Evolutionary conservation across 2,113 vertebrate genomes (phyloP).

Genomic region (Grammomys dolichurus): DNA sequence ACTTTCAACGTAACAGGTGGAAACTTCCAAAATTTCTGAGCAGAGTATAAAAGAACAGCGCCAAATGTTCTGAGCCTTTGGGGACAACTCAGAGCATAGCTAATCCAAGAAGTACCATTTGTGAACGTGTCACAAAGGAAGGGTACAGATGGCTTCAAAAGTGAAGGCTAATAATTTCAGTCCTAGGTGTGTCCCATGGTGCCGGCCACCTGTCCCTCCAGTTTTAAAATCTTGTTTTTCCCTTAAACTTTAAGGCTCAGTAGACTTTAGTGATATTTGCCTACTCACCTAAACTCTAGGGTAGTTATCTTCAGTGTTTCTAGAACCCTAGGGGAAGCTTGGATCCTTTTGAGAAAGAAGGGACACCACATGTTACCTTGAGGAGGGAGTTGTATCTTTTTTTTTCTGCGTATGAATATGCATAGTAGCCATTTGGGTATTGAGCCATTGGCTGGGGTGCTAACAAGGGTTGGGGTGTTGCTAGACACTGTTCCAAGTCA

Average conservation of each 20-base stretch:
- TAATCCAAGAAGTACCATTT: constrained; percentile 48
- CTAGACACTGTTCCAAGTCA: background rate
- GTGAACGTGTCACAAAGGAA: background rate
- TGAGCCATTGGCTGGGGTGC: background rate
- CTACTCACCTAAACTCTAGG: background rate
- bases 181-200: background rate
- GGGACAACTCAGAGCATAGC: constrained; percentile 35
- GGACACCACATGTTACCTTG: background rate
- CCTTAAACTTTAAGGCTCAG: background rate
- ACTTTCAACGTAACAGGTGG: constrained; percentile 71
- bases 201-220: background rate
- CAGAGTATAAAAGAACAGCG: constrained; percentile 51
- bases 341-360: background rate
- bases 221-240: constrained; percentile 26
- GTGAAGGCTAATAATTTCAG: background rate
- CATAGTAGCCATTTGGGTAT: background rate
- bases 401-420: background rate
- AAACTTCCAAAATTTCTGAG: constrained; percentile 32
- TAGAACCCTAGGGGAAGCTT: background rate
- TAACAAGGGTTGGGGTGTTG: background rate
- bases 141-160: constrained; percentile 25
- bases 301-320: background rate
- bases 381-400: background rate
- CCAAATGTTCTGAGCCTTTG: constrained; percentile 49
- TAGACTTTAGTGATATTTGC: background rate